Conservation (phyloP, 2,888 invertebrate species). For the Ophion ventricosus region DNA sequence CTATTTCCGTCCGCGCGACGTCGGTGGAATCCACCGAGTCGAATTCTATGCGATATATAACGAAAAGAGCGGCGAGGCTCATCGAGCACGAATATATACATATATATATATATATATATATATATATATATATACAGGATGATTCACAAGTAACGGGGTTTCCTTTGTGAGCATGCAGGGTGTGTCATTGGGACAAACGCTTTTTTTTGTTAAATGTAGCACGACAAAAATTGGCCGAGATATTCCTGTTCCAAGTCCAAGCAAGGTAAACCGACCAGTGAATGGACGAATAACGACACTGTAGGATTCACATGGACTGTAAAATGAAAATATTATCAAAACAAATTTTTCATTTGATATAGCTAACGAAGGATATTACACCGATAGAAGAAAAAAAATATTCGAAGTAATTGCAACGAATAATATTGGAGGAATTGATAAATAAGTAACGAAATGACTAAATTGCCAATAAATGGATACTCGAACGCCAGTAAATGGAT, state of each 20-base stretch:
- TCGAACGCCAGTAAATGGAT: too few species aligned
- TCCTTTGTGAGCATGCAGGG: neutral
- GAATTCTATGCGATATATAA: conserved; percentile 78
- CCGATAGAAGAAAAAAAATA: too few species aligned
- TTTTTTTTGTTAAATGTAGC: neutral
- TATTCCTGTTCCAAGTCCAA: neutral
- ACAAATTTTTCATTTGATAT: too few species aligned
- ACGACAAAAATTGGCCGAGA: neutral
- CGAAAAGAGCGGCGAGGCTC: conserved; percentile 52
- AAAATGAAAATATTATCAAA: too few species aligned
- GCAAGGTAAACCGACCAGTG: too few species aligned
- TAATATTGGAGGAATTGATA: too few species aligned
- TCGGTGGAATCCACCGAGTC: conserved; percentile 79
- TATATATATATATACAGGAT: neutral
- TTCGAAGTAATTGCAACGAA: too few species aligned
- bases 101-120: neutral
- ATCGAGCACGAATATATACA: conserved; percentile 7
- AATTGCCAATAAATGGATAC: too few species aligned
- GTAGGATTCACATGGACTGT: too few species aligned
- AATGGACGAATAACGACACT: too few species aligned
- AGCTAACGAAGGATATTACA: too few species aligned
- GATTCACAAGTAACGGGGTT: neutral
- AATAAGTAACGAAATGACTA: too few species aligned
- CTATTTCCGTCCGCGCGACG: conserved; percentile 78
- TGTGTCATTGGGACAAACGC: neutral